Conservation (phyloP, 2,797 vertebrate species). For the Rousettus madagascariensis region DNA sequence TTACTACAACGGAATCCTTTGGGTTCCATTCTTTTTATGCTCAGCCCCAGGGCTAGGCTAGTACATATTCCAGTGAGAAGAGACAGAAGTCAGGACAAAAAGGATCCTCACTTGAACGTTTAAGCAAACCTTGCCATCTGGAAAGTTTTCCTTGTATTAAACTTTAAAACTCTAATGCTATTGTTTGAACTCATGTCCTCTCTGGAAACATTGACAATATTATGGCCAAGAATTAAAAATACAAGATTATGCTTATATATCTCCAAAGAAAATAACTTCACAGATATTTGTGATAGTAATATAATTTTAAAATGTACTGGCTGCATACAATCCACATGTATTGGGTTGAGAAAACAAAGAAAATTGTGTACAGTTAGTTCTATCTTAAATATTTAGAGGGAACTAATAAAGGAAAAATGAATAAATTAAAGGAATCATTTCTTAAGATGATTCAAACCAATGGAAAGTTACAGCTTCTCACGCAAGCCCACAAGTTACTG, state of each 20-base stretch:
- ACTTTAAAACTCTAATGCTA: background rate
- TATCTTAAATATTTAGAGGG: background rate
- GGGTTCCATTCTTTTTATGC: background rate
- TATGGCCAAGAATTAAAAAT: background rate
- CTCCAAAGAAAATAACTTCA: background rate
- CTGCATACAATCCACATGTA: background rate
- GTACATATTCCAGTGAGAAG: background rate
- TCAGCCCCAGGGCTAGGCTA: background rate
- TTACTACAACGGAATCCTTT: background rate
- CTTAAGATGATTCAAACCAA: background rate
- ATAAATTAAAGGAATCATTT: background rate
- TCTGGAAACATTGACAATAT: background rate
- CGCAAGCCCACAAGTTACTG: background rate
- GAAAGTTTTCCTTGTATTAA: background rate
- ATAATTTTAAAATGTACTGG: background rate
- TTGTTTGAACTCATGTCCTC: background rate
- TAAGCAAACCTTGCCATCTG: background rate
- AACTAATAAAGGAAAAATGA: background rate
- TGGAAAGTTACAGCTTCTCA: background rate
- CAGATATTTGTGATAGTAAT: background rate
- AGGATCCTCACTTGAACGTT: background rate
- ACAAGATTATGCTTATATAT: background rate
- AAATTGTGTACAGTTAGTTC: background rate
- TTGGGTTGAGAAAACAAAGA: background rate
- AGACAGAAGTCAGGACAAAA: background rate